A percentile compares a stretch with the other conserved stretches of the same genome.
Evolutionary conservation across 2,113 vertebrate genomes (phyloP).

Genomic region (Arvicanthis niloticus): DNA sequence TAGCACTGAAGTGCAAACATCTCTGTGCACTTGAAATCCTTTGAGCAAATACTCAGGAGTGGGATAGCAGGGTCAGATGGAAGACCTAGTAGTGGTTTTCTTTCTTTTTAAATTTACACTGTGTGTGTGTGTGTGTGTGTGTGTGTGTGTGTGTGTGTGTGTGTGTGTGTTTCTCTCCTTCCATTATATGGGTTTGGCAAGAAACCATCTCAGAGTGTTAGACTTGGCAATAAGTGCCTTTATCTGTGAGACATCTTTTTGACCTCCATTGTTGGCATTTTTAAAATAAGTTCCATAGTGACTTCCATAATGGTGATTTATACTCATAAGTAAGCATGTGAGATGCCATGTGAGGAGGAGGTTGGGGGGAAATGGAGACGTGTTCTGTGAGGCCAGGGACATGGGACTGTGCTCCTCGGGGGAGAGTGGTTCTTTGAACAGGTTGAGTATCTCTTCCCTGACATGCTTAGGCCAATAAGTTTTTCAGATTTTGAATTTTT

Average conservation of each 20-base stretch:
- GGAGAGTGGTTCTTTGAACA: neutral
- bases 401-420: neutral
- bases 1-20: neutral
- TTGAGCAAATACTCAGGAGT: neutral
- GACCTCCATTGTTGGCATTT: neutral
- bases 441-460: neutral
- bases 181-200: neutral
- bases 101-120: neutral
- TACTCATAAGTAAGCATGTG: rapidly evolving
- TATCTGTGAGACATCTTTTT: no score
- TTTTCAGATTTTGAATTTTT: neutral
- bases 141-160: neutral
- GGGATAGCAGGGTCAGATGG: no score
- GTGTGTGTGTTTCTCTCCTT: neutral
- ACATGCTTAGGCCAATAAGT: neutral
- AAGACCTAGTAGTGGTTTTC: neutral
- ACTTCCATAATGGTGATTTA: neutral
- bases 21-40: neutral
- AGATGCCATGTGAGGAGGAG: neutral
- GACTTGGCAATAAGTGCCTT: neutral
- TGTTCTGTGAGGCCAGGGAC: neutral
- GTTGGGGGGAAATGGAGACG: neutral
- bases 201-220: neutral
- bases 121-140: neutral
- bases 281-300: neutral